phyloP scores from a whole-genome alignment of 1,140 invertebrate genomes.

The Bombus consobrinus region DNA sequence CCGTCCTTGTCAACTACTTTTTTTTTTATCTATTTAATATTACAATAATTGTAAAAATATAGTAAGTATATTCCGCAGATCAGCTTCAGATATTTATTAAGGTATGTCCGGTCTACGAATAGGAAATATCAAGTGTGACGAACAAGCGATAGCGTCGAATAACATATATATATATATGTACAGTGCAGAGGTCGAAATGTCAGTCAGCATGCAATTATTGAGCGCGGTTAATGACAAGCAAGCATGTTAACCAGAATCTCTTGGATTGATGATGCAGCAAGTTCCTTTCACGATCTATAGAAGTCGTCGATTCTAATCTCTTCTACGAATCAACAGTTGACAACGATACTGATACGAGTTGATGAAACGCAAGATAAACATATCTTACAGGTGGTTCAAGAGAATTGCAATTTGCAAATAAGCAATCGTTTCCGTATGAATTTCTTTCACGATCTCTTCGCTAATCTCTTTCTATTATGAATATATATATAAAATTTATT shows the following conservation, averaged over 20 bases:
- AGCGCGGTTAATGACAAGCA: constrained; percentile 70
- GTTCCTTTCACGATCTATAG: neutral
- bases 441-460: neutral
- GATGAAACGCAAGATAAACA: constrained; percentile 15
- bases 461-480: neutral
- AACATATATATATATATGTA: constrained; percentile 1
- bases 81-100: neutral
- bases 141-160: constrained; percentile 43
- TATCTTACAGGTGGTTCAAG: neutral
- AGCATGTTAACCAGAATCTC: constrained; percentile 56
- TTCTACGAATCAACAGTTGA: constrained; percentile 11
- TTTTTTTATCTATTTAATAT: neutral
- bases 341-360: constrained; percentile 5
- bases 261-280: constrained; percentile 48
- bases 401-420: neutral
- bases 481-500: too few species aligned
- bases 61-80: too few species aligned
- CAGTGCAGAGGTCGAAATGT: constrained; percentile 5
- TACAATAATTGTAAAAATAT: too few species aligned
- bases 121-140: constrained; percentile 66
- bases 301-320: constrained; percentile 13
- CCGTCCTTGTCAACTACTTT: neutral
- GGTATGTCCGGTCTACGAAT: neutral
- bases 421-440: neutral
- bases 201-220: constrained; percentile 66